Percentiles rank a stretch among this genome's conserved stretches.
These are phyloP conservation scores for Siniperca undulata DNA, from an alignment of 2,797 vertebrate genomes.

Conservation along the genomic window DNA sequence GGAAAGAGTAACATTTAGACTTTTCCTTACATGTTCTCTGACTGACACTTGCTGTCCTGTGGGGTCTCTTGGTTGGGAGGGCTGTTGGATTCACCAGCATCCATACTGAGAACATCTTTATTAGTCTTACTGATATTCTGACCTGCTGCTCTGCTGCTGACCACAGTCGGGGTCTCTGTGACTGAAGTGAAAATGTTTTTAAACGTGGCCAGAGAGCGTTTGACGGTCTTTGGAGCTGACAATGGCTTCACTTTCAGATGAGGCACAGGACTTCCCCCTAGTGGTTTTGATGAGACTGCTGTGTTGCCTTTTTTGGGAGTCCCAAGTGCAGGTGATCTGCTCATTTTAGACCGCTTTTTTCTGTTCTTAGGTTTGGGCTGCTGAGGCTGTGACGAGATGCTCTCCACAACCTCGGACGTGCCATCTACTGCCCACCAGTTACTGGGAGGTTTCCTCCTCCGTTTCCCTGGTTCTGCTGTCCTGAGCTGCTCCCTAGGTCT, in stretches of 20 bases:
- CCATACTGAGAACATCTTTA: constrained; percentile 11
- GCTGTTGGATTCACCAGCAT: constrained; percentile 27
- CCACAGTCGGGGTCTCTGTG: background rate
- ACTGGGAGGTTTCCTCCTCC: constrained; percentile 54
- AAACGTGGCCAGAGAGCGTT: constrained; percentile 61
- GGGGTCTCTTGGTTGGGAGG: background rate
- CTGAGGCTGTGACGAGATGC: background rate
- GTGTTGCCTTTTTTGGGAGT: constrained; percentile 29
- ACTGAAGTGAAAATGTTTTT: constrained; percentile 63
- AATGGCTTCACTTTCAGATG: constrained; percentile 7
- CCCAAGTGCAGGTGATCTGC: background rate
- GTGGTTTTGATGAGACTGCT: constrained; percentile 18
- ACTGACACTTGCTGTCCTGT: constrained; percentile 25
- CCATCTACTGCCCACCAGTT: constrained; percentile 66
- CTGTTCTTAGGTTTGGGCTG: constrained; percentile 25
- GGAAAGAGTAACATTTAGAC: background rate
- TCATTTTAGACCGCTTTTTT: constrained; percentile 31
- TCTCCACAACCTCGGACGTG: constrained; percentile 8
- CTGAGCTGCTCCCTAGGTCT: background rate
- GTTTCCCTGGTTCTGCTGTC: constrained; percentile 12
- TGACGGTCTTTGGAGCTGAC: constrained; percentile 61
- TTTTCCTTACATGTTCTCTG: constrained; percentile 65
- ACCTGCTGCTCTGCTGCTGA: background rate
- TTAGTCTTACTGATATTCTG: constrained; percentile 26
- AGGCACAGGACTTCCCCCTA: constrained; percentile 25